Base-by-base conservation (phyloP, 2,113 vertebrate species). In the Phodopus roborovskii region DNA sequence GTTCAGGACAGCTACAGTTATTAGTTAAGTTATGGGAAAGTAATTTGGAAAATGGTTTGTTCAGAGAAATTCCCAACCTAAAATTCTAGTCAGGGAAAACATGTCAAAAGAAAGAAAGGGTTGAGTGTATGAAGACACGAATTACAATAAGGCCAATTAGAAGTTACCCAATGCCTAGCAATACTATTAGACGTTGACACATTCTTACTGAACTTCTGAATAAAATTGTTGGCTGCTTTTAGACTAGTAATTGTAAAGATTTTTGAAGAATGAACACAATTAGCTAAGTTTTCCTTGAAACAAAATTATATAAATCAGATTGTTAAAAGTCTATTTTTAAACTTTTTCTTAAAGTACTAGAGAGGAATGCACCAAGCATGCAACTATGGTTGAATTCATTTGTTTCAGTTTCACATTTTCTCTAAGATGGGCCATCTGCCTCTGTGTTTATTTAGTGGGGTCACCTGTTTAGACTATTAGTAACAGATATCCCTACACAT, bases 401-500 rank as follows among this genome's bases (percentile, higher is more conserved):
- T 86, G 24, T 42, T 24, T 2, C 86, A 11, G 48, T 78, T 90
- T 93, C 68, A 70, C 62, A 75, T 87, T 68, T 93, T 94, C 36
- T 53, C 33, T 84, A 62, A 62, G 24, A 48, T 58, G 1, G 5
- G 19, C 58, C 90, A 28, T 73, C 4, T 75, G 84, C 12, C 84
- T 77, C 77, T 86, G 8, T 48, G 71, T 81, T 94, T 90, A 71
- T 81, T 93, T 88, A 91, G 50, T 85, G 19, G 74, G 6, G 22
- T 78, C 88, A 91, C 19, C 60, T 83, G 88, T 82, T 66, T 78
- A 94, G 89, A 60, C 13, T 24, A 3, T 71, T 93, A 90, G 26
- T 42, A 91, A 86, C 16, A 91, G 20, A 64, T 8, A 97, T 92
- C 56, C 39, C 92, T 45, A 97, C 96, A 81, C 6, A 58, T 36